Conservation (phyloP, 1,140 invertebrate species). For the Temnothorax longispinosus region DNA sequence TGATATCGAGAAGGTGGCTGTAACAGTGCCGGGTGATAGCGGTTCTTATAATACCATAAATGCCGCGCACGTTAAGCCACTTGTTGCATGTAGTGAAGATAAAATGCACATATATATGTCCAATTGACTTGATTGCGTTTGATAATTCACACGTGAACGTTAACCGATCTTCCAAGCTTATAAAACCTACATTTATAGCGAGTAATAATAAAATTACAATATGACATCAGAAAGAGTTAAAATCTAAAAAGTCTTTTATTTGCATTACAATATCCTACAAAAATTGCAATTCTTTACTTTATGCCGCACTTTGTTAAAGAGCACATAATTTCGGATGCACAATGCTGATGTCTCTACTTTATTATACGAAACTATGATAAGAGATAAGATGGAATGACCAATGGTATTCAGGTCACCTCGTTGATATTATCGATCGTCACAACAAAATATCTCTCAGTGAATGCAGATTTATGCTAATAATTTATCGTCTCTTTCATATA, state of each 20-base stretch:
- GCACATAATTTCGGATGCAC: not conserved
- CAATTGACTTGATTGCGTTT: not conserved
- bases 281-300: constrained; percentile 4
- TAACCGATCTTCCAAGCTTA: not conserved
- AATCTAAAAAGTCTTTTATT: not conserved
- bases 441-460: not conserved
- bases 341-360: not conserved
- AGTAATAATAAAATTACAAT: not conserved
- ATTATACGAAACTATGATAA: not conserved
- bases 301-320: constrained; percentile 9
- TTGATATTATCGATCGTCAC: constrained; percentile 33
- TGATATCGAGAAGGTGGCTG: constrained; percentile 33
- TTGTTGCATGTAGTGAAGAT: constrained; percentile 35
- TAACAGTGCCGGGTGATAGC: not conserved
- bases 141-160: not conserved
- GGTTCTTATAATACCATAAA: not conserved
- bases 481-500: constrained; percentile 4
- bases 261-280: not conserved
- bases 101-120: constrained; percentile 1
- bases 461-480: not conserved
- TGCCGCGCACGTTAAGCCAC: constrained; percentile 7
- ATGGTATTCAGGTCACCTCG: not conserved
- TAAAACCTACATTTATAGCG: not conserved
- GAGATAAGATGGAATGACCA: not conserved
- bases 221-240: not conserved